Conservation (phyloP, 2,888 invertebrate genomes). For the Cosmia trapezina region DNA sequence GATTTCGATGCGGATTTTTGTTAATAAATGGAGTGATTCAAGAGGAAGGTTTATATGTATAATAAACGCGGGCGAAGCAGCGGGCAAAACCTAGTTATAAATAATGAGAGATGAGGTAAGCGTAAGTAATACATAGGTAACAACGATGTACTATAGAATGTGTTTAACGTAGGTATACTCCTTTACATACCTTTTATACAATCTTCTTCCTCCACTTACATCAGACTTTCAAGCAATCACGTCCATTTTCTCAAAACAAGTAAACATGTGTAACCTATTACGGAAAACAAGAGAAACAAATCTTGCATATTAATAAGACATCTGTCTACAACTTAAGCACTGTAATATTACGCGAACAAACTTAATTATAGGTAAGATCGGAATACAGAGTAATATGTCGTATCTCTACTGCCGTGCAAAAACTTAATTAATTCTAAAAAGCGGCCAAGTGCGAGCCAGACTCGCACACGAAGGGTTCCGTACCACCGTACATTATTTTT, state of each 20-base stretch:
- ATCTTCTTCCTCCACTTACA: slow-evolving; percentile 34
- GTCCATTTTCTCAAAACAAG: slow-evolving; percentile 35
- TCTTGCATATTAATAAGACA: slow-evolving; percentile 59
- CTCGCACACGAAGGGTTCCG: neutral
- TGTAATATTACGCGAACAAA: slow-evolving; percentile 50
- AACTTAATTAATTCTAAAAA: slow-evolving; percentile 25
- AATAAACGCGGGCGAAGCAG: too few species aligned
- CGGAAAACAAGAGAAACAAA: slow-evolving; percentile 32
- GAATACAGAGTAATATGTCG: slow-evolving; percentile 43
- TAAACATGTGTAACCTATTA: slow-evolving; percentile 39
- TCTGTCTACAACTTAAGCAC: slow-evolving; percentile 22
- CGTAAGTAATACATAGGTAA: too few species aligned
- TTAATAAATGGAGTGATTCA: too few species aligned
- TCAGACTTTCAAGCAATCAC: slow-evolving; percentile 18
- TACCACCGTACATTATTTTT: neutral
- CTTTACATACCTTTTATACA: neutral
- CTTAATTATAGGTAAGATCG: slow-evolving; percentile 49
- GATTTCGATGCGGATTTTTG: too few species aligned
- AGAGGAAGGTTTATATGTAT: too few species aligned
- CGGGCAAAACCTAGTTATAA: too few species aligned
- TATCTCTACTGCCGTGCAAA: neutral
- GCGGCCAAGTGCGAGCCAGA: neutral
- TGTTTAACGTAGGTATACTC: neutral
- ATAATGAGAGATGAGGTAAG: too few species aligned
- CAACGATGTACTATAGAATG: neutral